Conservation (phyloP, 2,797 vertebrate genomes). For the Diceros bicornis region DNA sequence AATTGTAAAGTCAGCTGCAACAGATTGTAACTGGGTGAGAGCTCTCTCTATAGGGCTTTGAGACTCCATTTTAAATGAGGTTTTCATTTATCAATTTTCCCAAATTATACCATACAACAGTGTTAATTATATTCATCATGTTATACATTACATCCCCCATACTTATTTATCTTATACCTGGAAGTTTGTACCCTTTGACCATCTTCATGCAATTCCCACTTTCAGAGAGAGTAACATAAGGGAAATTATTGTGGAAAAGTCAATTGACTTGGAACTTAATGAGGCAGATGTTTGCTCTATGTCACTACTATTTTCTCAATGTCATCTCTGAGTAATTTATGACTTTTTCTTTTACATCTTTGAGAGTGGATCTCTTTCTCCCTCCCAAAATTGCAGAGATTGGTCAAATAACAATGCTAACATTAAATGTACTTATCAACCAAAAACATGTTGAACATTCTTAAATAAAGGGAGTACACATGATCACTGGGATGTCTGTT, state of each 20-base stretch:
- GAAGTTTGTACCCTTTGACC: no score
- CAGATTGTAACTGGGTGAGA: no score
- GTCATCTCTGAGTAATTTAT: neutral
- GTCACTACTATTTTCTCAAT: neutral
- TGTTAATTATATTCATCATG: no score
- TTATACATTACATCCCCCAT: no score
- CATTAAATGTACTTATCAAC: neutral
- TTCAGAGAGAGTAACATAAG: neutral
- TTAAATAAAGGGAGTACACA: neutral
- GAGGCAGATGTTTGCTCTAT: neutral
- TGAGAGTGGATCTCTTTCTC: rapidly evolving
- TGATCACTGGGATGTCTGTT: neutral
- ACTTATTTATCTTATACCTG: no score
- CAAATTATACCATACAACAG: no score
- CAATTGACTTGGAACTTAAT: neutral
- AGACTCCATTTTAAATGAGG: no score
- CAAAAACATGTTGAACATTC: neutral
- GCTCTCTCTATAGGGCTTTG: no score
- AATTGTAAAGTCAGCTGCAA: no score
- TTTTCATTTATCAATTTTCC: no score
- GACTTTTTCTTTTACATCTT: neutral
- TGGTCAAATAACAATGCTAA: neutral
- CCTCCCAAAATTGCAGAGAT: neutral
- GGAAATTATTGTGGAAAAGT: neutral
- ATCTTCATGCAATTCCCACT: no score